Base-by-base conservation (phyloP, 2,888 invertebrate species). In the Pharmacophagus antenor region DNA sequence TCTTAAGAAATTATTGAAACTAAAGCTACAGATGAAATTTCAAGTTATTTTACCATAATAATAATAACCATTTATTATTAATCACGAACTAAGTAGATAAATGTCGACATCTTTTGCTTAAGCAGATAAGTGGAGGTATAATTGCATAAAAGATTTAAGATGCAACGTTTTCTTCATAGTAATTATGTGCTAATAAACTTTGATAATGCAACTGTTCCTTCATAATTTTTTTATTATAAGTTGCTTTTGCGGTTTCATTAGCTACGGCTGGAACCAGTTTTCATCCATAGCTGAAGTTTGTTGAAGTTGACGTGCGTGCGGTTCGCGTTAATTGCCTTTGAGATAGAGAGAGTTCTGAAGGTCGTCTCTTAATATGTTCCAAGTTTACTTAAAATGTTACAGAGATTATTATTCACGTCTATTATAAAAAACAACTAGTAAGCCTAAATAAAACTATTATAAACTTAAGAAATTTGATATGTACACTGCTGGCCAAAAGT, bases 221-320 rank as follows among this genome's bases (percentile, higher is more conserved):
- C 10, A 44, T 18, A 10, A 18, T 18, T 18, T 44, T 44, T 5
- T 18, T n/a, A 4, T 44, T 44, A 20, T 44, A 44, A 44, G 18
- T 44, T 10, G 42, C 18, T 44, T 44, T 44, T 7, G 18, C 42
- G 17, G 10, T 44, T 44, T 18, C 17, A 44, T 44, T 44, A 48
- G 21, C 23, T 25, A 22, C 22, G n/a, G 25, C 48, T n/a, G 8
- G 22, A 8, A 17, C 15, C 22, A 22, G 21, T 6, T 23, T 22
- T 48, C 17, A 12, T 25, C 23, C 22, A 1, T 17, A 25, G n/a
- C 17, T 17, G 25, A 48, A 48, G 48, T 48, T 48, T 15, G 48
- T 48, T 25, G 8, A 48, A 48, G 23, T 48, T 17, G 48, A 48
- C 48, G 25, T 48, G 23, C 48, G 48, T 48, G 48, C 17, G 48